Percentiles rank a stretch among this genome's conserved stretches.
phyloP scores from a whole-genome alignment of 1,140 invertebrate genomes.

The Parapsyche elsis region DNA sequence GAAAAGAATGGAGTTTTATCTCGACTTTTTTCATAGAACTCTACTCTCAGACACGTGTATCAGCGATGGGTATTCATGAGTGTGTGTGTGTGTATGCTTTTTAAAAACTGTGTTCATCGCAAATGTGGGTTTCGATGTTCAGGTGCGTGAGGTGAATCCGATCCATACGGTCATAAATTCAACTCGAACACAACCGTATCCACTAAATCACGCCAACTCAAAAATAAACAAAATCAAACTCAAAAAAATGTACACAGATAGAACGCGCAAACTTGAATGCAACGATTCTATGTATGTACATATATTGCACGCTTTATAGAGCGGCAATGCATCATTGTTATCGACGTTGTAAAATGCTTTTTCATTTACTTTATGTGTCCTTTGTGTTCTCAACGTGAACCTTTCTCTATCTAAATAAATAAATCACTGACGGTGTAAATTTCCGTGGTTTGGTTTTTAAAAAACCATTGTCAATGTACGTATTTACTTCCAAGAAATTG shows the following conservation, averaged over 20 bases:
- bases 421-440: too few relatives aligned
- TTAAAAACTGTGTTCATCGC: conserved; percentile 10
- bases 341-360: background rate
- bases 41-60: too few relatives aligned
- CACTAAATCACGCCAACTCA: conserved; percentile 29
- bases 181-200: conserved; percentile 1
- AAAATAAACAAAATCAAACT: conserved; percentile 40
- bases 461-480: too few relatives aligned
- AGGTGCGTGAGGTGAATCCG: conserved; percentile 38
- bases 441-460: too few relatives aligned
- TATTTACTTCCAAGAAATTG: too few relatives aligned
- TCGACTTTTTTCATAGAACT: too few relatives aligned
- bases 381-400: too few relatives aligned
- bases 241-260: background rate
- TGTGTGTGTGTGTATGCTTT: background rate
- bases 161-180: conserved; percentile 31
- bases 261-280: background rate
- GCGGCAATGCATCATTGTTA: background rate
- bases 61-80: background rate
- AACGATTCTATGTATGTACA: background rate
- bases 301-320: background rate
- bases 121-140: conserved; percentile 5
- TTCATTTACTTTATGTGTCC: too few relatives aligned
- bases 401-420: too few relatives aligned
- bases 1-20: too few relatives aligned